phyloP scores from a whole-genome alignment of 1,140 invertebrate genomes.

The Drosophila arizonae region DNA sequence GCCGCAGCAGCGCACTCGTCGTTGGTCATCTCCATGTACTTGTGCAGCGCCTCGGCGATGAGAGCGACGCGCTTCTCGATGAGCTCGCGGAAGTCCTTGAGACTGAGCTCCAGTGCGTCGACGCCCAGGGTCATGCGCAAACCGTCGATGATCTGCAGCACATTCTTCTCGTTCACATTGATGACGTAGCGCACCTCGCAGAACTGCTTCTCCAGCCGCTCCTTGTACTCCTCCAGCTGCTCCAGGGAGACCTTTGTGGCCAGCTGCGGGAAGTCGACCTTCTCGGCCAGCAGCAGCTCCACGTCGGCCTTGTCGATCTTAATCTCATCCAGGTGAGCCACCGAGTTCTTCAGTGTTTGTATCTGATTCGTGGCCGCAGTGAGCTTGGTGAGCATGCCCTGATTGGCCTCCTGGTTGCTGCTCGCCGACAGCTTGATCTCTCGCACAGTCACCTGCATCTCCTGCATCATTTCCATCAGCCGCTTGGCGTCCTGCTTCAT shows the following conservation, averaged over 20 bases:
- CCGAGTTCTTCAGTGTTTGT: constrained; percentile 29
- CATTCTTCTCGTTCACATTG: constrained; percentile 85
- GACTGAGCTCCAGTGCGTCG: constrained; percentile 87
- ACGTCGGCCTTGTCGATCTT: constrained; percentile 87
- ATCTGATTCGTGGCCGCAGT: constrained; percentile 30
- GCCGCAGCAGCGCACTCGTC: constrained; percentile 88
- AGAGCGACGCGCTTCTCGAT: constrained; percentile 86
- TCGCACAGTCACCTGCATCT: constrained; percentile 48
- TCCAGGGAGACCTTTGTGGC: constrained; percentile 88
- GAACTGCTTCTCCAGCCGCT: constrained; percentile 85
- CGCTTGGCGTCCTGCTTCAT: constrained; percentile 61
- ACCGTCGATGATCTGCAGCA: constrained; percentile 86
- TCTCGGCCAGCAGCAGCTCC: constrained; percentile 87
- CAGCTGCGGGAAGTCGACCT: constrained; percentile 87
- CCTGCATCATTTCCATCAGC: constrained; percentile 51
- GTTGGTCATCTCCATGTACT: constrained; percentile 76
- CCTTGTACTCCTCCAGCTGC: constrained; percentile 87
- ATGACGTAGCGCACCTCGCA: constrained; percentile 87
- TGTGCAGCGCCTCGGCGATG: constrained; percentile 87
- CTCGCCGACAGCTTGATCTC: constrained; percentile 45
- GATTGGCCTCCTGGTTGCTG: constrained; percentile 34
- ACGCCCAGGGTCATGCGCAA: constrained; percentile 87
- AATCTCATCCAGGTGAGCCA: constrained; percentile 50
- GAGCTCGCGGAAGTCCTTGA: constrained; percentile 87
- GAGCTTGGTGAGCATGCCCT: constrained; percentile 29